These are phyloP conservation scores for Pseudomyrmex flavicornis DNA, from an alignment of 1,140 invertebrate genomes.

Conservation along the genomic window DNA sequence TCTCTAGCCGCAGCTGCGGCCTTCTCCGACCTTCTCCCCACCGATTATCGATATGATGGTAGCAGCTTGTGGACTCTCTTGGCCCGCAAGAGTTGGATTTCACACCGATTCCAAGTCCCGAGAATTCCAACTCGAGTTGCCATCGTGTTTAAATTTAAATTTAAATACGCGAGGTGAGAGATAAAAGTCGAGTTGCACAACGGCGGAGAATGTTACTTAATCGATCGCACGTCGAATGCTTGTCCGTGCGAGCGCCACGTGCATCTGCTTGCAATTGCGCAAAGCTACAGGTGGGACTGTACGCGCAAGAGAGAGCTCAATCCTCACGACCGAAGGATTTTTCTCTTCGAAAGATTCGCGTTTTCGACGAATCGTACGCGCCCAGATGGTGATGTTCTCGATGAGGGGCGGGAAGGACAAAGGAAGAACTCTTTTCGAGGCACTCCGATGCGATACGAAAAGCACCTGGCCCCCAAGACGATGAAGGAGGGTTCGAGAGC, in stretches of 20 bases:
- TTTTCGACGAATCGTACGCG: background rate
- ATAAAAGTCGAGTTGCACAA: background rate
- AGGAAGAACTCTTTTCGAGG: slow-evolving; percentile 70
- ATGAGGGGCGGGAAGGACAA: slow-evolving; percentile 63
- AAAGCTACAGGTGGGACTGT: slow-evolving; percentile 6
- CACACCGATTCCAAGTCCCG: slow-evolving; percentile 49
- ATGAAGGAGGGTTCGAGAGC: slow-evolving; percentile 62
- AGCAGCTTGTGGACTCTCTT: slow-evolving; percentile 18
- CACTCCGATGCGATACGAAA: slow-evolving; percentile 59
- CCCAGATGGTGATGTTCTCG: background rate
- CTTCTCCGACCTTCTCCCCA: slow-evolving; percentile 77
- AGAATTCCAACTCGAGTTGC: slow-evolving; percentile 8
- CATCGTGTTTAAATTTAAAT: background rate
- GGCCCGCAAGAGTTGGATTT: slow-evolving; percentile 45
- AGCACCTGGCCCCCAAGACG: slow-evolving; percentile 75
- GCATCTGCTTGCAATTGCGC: slow-evolving; percentile 34
- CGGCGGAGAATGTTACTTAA: background rate
- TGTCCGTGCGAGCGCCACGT: background rate
- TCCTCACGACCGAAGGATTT: slow-evolving; percentile 25
- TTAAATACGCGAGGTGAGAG: background rate
- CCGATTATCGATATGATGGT: slow-evolving; percentile 29
- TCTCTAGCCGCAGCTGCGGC: slow-evolving; percentile 75
- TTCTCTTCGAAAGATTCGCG: slow-evolving; percentile 16
- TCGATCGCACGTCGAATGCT: background rate
- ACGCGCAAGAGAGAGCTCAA: background rate